Conservation (phyloP, 2,888 invertebrate genomes). For the Troilus luridus region DNA sequence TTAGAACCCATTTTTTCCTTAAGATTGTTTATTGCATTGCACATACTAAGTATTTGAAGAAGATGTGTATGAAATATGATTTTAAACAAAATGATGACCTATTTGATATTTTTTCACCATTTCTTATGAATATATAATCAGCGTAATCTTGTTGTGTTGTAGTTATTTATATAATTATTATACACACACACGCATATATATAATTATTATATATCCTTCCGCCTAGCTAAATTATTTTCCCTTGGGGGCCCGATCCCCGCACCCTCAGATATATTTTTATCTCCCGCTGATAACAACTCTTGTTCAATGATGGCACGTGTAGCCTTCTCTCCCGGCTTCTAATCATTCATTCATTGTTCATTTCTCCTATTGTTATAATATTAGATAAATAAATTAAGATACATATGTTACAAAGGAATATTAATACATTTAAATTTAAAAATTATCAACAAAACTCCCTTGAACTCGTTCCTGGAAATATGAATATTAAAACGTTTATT, state of each 20-base stretch:
- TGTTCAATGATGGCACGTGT: conserved; percentile 12
- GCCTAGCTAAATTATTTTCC: not conserved
- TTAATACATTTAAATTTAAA: no score
- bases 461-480: no score
- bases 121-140: not conserved
- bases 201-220: not conserved
- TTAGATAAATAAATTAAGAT: not conserved
- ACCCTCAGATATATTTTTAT: conserved; percentile 30
- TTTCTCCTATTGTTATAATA: no score
- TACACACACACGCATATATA: no score
- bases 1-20: no score
- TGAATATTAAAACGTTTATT: no score
- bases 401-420: no score
- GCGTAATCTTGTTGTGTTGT: not conserved
- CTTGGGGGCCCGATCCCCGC: not conserved
- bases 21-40: no score
- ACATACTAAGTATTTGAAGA: no score
- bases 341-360: not conserved
- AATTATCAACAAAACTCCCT: no score
- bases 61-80: not conserved
- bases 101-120: not conserved
- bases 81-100: not conserved
- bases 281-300: not conserved
- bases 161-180: not conserved
- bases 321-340: not conserved